Evolutionary conservation across 2,888 invertebrate species (phyloP).

Genomic region (Scaptomyza tumidula): DNA sequence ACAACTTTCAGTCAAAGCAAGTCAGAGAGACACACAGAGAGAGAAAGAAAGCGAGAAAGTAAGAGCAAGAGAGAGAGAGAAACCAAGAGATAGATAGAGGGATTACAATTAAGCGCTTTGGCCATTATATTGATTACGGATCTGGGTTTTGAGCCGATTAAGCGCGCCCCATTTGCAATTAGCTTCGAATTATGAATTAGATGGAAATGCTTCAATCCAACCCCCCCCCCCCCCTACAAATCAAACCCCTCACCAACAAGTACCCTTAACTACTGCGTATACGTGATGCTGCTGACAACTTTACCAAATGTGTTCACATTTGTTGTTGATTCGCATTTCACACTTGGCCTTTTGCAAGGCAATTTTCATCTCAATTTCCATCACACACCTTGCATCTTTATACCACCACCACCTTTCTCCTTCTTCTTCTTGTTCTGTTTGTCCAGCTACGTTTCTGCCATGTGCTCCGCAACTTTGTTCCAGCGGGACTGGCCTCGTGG

Average conservation of each 20-base stretch:
- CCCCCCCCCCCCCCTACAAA: too few relatives aligned
- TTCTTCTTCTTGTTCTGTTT: not conserved
- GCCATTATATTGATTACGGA: conserved; percentile 62
- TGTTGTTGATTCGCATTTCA: conserved; percentile 33
- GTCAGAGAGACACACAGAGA: not conserved
- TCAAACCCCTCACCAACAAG: not conserved
- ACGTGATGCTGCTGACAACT: conserved; percentile 43
- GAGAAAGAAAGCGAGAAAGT: not conserved
- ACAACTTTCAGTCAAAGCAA: not conserved
- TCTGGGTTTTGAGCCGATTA: conserved; percentile 49
- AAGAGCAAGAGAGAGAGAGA: not conserved
- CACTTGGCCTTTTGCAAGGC: conserved; percentile 24
- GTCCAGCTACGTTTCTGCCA: conserved; percentile 16
- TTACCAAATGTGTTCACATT: conserved; percentile 40
- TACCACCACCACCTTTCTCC: not conserved
- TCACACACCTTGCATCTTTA: conserved; percentile 14
- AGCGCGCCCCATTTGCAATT: conserved; percentile 56
- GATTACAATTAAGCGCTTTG: conserved; percentile 50
- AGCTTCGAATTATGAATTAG: conserved; percentile 60
- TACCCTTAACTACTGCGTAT: not conserved
- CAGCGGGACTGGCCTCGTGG: conserved; percentile 18
- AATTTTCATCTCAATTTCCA: conserved; percentile 33
- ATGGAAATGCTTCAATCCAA: conserved; percentile 1
- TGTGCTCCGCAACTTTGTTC: conserved; percentile 8
- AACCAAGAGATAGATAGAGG: conserved; percentile 18